Evolutionary conservation across 2,888 invertebrate species (phyloP), one percentile per base, ranked within the genome.

Genomic region (Bombyx huttoni): DNA sequence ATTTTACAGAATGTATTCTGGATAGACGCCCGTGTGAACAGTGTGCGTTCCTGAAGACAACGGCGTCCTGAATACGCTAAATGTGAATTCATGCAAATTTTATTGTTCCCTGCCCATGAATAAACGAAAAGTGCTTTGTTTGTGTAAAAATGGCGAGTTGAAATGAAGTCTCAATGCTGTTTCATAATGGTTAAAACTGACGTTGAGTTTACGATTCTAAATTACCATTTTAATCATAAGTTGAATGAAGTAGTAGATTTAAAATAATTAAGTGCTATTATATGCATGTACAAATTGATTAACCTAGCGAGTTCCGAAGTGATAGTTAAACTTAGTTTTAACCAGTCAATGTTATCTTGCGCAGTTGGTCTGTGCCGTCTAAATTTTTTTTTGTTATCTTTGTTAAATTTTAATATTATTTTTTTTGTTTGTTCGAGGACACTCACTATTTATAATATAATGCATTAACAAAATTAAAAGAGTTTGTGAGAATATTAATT

Each of bases 211-310:
- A 46, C 46, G 24, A 78, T 81, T 83, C 84, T 80, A 84, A 82
- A 83, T 77, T 79, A 81, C 73, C 68, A 73, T 73, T 74, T 76
- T 67, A 65, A 67, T 67, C 12, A 12, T 77, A 74, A 70, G 73
- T 74, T 61, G 71, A 68, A 72, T 61, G 71, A 68, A 72, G 67
- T 61, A 24, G 69, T 80, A 81, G 75, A 69, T 56, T 61, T 78
- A 68, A 73, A 73, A 70, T 72, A 59, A 60, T 66, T 78, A 84
- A 83, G 81, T 78, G 82, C 80, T 80, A 78, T 76, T 79, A 78
- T 70, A 78, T 67, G 77, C 80, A 77, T 86, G 86, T 86, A 86
- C 83, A 86, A 86, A 84, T 65, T 52, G 49, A 49, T 50, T 47
- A 52, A 50, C 40, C 40, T 40, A 40, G 40, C 40, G 40, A 40